These are phyloP conservation scores for Cylas formicarius DNA, from an alignment of 1,140 invertebrate species.

Conservation along the genomic window DNA sequence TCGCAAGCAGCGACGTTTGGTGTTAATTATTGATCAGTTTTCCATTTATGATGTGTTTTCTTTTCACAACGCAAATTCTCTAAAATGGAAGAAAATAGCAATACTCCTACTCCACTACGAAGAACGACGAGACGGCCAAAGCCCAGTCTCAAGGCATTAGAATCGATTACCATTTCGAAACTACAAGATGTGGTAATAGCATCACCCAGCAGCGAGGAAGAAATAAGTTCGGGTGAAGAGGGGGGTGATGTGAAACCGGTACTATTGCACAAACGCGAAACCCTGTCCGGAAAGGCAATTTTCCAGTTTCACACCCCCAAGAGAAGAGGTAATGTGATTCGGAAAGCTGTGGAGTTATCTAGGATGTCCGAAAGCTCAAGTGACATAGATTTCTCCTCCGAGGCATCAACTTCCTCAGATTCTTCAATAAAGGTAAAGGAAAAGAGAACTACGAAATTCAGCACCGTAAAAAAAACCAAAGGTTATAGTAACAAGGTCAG, in stretches of 20 bases:
- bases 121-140: slow-evolving; percentile 14
- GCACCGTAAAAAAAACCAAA: slow-evolving; percentile 2
- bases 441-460: neutral
- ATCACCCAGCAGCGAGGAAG: slow-evolving; percentile 14
- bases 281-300: slow-evolving; percentile 26
- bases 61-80: no score
- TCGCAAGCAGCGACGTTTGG: no score
- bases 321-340: slow-evolving; percentile 16
- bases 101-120: slow-evolving; percentile 6
- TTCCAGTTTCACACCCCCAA: slow-evolving; percentile 30
- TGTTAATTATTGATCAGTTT: no score
- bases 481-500: slow-evolving; percentile 13
- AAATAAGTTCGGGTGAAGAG: neutral
- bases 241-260: slow-evolving; percentile 18
- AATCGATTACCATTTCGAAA: slow-evolving; percentile 16
- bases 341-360: slow-evolving; percentile 22
- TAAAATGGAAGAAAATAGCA: slow-evolving; percentile 3
- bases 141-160: slow-evolving; percentile 24
- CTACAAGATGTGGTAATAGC: slow-evolving; percentile 13
- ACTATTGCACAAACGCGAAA: slow-evolving; percentile 27
- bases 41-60: no score
- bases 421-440: slow-evolving; percentile 22
- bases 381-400: no score
- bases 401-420: no score
- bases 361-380: no score